These are phyloP conservation scores for Trichogramma dendrolimi DNA, from an alignment of 2,888 invertebrate genomes.

Conservation along the genomic window DNA sequence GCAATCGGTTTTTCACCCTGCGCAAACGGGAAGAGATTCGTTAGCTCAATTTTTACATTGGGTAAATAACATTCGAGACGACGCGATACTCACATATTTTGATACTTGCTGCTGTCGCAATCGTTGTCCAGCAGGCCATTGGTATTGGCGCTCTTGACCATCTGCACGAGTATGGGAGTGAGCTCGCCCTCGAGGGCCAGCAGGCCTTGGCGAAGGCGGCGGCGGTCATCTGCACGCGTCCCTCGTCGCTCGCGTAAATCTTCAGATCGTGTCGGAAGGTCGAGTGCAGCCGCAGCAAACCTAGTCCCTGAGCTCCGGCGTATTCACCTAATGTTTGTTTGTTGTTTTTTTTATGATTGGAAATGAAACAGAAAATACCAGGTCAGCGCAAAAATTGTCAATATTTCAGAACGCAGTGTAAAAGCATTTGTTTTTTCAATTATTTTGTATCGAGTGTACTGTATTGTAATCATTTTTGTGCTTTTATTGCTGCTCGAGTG, in stretches of 20 bases:
- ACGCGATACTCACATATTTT: slow-evolving; percentile 72
- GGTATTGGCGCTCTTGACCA: slow-evolving; percentile 99
- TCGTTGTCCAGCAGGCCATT: slow-evolving; percentile 97
- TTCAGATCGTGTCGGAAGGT: slow-evolving; percentile 98
- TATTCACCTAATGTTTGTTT: slow-evolving; percentile 62
- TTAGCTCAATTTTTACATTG: neutral
- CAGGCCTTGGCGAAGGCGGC: slow-evolving; percentile 97
- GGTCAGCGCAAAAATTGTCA: neutral
- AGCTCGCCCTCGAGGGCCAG: slow-evolving; percentile 96
- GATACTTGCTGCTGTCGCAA: slow-evolving; percentile 93
- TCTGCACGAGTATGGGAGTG: slow-evolving; percentile 97
- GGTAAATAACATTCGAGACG: neutral
- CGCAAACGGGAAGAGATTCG: slow-evolving; percentile 19
- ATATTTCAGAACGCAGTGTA: too few species aligned
- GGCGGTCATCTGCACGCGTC: slow-evolving; percentile 99
- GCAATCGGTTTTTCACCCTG: slow-evolving; percentile 92
- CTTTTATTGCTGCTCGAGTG: too few species aligned
- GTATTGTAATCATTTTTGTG: too few species aligned
- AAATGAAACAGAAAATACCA: neutral
- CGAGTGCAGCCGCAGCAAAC: slow-evolving; percentile 90
- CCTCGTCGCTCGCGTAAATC: slow-evolving; percentile 99
- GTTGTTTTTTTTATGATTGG: neutral
- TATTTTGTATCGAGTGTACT: too few species aligned
- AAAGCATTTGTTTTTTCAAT: too few species aligned
- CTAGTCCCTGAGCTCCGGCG: slow-evolving; percentile 91